Conservation (phyloP, 2,113 vertebrate species). For the Lepus europaeus region DNA sequence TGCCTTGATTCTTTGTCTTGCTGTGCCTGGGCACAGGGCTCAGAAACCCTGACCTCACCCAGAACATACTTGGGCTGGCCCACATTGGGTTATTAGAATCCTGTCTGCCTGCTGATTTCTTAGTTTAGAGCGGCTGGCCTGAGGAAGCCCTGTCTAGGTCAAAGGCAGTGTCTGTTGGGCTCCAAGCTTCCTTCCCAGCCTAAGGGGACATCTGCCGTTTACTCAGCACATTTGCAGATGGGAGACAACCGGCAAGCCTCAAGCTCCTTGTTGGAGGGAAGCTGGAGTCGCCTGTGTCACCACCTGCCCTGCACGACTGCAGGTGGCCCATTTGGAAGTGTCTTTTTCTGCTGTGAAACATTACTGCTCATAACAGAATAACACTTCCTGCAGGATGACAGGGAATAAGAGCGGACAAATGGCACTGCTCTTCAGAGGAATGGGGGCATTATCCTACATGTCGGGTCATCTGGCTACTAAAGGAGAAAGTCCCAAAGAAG, state of each 20-base stretch:
- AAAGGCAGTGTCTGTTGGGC: background rate
- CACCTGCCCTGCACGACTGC: background rate
- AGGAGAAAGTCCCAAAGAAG: slow-evolving; percentile 41
- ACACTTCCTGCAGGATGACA: slow-evolving; percentile 32
- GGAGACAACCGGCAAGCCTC: background rate
- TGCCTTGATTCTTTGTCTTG: background rate
- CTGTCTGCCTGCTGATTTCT: background rate
- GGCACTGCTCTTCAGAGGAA: slow-evolving; percentile 49
- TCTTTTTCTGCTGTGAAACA: slow-evolving; percentile 50
- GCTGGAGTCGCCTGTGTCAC: slow-evolving; percentile 4
- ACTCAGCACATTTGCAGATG: background rate
- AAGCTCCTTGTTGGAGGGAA: background rate
- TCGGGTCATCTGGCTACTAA: slow-evolving; percentile 40
- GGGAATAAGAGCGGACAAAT: slow-evolving; percentile 20
- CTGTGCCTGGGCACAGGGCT: background rate
- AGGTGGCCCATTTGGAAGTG: slow-evolving; percentile 56
- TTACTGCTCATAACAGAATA: background rate
- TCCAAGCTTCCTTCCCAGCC: background rate
- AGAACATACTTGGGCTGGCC: background rate
- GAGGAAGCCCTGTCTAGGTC: background rate
- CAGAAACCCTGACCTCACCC: background rate
- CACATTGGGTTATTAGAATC: background rate
- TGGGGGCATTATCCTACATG: slow-evolving; percentile 45
- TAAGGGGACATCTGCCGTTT: background rate
- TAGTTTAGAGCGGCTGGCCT: background rate